Evolutionary conservation across 2,797 vertebrate species (phyloP).

Genomic region (Galaxias olidus): DNA sequence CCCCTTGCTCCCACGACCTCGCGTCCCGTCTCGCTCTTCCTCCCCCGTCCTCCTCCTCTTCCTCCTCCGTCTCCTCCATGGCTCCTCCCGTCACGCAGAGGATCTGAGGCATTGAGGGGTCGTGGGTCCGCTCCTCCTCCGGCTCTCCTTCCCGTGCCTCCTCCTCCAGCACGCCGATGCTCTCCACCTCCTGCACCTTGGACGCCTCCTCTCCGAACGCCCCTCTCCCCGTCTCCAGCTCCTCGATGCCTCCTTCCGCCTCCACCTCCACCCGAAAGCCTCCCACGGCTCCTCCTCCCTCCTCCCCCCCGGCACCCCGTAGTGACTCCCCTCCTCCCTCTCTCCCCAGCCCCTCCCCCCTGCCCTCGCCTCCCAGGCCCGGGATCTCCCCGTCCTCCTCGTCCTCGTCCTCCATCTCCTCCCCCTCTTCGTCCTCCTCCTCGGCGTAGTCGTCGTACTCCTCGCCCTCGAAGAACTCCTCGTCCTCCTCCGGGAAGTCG

Average conservation of each 20-base stretch:
- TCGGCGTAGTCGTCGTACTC: slow-evolving; percentile 77
- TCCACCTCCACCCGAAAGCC: slow-evolving; percentile 59
- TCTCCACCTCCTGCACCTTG: slow-evolving; percentile 75
- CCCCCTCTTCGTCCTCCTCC: slow-evolving; percentile 76
- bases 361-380: slow-evolving; percentile 71
- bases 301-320: slow-evolving; percentile 29
- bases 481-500: slow-evolving; percentile 67
- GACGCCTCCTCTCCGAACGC: slow-evolving; percentile 63
- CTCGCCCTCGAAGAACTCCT: slow-evolving; percentile 70
- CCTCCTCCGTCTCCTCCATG: slow-evolving; percentile 34
- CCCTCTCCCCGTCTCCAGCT: slow-evolving; percentile 61
- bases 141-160: slow-evolving; percentile 49
- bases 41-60: slow-evolving; percentile 11
- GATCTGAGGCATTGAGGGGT: slow-evolving; percentile 71
- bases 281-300: slow-evolving; percentile 46
- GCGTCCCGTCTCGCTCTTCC: slow-evolving; percentile 23
- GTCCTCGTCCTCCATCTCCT: slow-evolving; percentile 73
- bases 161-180: slow-evolving; percentile 75
- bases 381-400: slow-evolving; percentile 81
- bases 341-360: slow-evolving; percentile 50
- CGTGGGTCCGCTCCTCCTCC: slow-evolving; percentile 56
- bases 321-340: slow-evolving; percentile 70
- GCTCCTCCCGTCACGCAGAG: slow-evolving; percentile 67
- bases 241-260: slow-evolving; percentile 67
- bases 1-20: slow-evolving; percentile 42